phyloP scores from a whole-genome alignment of 2,113 vertebrate genomes.

The Rynchops niger region DNA sequence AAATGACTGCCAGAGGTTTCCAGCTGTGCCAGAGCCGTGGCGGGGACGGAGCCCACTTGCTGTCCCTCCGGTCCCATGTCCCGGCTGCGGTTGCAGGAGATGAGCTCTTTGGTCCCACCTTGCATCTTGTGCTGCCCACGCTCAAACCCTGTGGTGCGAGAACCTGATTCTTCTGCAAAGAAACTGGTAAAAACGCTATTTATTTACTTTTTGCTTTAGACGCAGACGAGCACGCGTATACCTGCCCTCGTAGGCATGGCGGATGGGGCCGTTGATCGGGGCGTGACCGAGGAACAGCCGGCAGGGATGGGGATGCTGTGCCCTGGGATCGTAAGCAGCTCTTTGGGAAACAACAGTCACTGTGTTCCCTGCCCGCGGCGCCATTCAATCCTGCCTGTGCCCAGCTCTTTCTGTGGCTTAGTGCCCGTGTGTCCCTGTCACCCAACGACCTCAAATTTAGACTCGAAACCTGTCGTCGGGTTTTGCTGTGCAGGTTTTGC shows the following conservation, averaged over 20 bases:
- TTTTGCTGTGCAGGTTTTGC: background rate
- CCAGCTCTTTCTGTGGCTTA: background rate
- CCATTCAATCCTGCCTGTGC: background rate
- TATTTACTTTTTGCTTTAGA: background rate
- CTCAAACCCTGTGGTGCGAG: fast-evolving
- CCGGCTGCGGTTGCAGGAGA: background rate
- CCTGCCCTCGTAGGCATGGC: background rate
- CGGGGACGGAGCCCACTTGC: background rate
- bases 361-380: fast-evolving
- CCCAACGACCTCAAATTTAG: fast-evolving
- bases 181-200: fast-evolving
- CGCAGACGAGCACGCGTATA: fast-evolving
- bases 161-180: background rate
- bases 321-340: background rate
- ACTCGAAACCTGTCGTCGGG: fast-evolving
- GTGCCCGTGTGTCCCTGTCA: background rate
- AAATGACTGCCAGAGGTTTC: constrained; percentile 15
- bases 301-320: background rate
- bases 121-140: background rate
- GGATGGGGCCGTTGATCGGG: fast-evolving
- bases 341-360: background rate
- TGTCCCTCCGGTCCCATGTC: background rate
- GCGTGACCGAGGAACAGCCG: fast-evolving
- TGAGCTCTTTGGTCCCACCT: background rate
- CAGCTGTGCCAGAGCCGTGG: background rate